Percentiles rank a stretch among this genome's conserved stretches.
These are phyloP conservation scores for Clepsis dumicolana DNA, from an alignment of 2,888 invertebrate species.

Conservation along the genomic window DNA sequence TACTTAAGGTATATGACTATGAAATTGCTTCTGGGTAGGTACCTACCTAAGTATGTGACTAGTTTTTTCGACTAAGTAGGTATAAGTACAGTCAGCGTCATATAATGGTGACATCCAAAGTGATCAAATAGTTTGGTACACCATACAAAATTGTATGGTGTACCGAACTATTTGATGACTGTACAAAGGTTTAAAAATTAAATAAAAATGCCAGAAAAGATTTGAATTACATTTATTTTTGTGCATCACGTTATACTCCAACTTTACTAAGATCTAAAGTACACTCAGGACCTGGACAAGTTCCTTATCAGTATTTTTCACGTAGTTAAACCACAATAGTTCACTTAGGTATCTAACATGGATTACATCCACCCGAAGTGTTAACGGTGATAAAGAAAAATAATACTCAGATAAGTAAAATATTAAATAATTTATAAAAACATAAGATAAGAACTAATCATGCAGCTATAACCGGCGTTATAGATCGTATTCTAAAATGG, in stretches of 20 bases:
- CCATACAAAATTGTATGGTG: no score
- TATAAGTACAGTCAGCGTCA: no score
- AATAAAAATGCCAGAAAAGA: constrained; percentile 48
- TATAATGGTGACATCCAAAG: no score
- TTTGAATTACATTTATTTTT: constrained; percentile 82
- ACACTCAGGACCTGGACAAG: constrained; percentile 52
- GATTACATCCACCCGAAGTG: constrained; percentile 32
- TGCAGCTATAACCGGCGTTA: not conserved
- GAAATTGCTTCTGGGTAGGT: no score
- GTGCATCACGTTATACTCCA: constrained; percentile 79
- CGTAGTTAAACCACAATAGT: constrained; percentile 36
- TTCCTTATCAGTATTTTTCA: constrained; percentile 40
- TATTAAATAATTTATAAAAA: not conserved
- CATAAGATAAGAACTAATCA: not conserved
- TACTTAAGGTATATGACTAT: no score
- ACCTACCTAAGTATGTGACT: no score
- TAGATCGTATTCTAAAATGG: not conserved
- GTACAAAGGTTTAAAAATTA: no score
- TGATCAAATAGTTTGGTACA: no score
- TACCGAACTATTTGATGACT: no score
- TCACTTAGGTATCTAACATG: constrained; percentile 31
- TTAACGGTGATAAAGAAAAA: constrained; percentile 12
- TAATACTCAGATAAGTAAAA: constrained; percentile 8
- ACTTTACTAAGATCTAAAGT: constrained; percentile 74
- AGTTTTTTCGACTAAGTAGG: no score